phyloP scores from a whole-genome alignment of 2,888 invertebrate species.

The Leptinotarsa haldemani region DNA sequence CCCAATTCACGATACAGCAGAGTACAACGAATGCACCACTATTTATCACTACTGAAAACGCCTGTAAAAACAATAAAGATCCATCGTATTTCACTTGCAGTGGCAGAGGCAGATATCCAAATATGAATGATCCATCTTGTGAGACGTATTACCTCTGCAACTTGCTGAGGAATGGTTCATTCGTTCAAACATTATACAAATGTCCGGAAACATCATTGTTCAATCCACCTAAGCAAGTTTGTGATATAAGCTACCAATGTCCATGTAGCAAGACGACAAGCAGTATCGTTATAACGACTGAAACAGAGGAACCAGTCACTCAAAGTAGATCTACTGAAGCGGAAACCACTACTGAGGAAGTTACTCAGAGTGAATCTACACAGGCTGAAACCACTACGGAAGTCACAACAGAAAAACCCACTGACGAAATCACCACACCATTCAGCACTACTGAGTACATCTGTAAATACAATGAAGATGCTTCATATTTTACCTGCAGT shows the following conservation, averaged over 20 bases:
- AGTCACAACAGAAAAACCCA: not conserved
- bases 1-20: no score
- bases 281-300: not conserved
- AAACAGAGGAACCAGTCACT: not conserved
- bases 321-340: not conserved
- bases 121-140: conserved; percentile 52
- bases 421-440: not conserved
- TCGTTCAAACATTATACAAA: conserved; percentile 23
- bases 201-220: conserved; percentile 55
- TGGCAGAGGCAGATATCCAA: conserved; percentile 42
- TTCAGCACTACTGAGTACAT: not conserved
- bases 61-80: conserved; percentile 31
- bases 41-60: not conserved
- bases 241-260: conserved; percentile 66
- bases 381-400: not conserved
- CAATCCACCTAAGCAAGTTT: conserved; percentile 61
- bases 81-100: conserved; percentile 38
- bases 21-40: not conserved
- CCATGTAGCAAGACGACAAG: conserved; percentile 21
- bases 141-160: conserved; percentile 51
- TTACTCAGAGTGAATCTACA: not conserved
- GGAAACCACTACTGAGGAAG: not conserved
- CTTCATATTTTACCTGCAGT: not conserved
- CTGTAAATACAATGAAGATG: no score
- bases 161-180: conserved; percentile 45